phyloP scores from a whole-genome alignment of 2,888 invertebrate species.

The Asteroscopus sphinx region DNA sequence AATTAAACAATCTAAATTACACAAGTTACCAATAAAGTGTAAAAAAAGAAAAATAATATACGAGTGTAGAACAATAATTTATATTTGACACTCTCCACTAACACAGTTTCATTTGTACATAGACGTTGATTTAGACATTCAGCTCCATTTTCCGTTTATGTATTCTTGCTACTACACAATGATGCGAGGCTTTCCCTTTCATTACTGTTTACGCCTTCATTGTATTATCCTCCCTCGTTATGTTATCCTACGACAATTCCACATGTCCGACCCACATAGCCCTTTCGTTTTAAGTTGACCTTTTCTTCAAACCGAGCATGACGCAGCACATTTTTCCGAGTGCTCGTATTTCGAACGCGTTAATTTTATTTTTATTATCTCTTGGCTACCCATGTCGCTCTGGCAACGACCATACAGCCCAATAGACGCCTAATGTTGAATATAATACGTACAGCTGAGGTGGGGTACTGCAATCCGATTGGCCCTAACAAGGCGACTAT shows the following conservation, averaged over 20 bases:
- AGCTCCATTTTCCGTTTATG: no score
- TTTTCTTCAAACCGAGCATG: slow-evolving; percentile 42
- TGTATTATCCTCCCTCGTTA: slow-evolving; percentile 43
- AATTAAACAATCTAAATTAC: no score
- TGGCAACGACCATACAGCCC: no score
- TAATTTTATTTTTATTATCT: slow-evolving; percentile 36
- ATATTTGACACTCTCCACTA: no score
- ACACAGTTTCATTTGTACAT: neutral
- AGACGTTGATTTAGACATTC: neutral
- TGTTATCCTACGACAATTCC: slow-evolving; percentile 39
- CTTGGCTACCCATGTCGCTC: slow-evolving; percentile 17
- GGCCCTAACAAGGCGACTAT: no score
- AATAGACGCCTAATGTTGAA: no score
- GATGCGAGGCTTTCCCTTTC: neutral
- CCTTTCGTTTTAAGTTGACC: slow-evolving; percentile 40
- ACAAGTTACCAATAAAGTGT: no score
- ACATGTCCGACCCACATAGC: slow-evolving; percentile 32
- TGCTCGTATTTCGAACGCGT: slow-evolving; percentile 24
- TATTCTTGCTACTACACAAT: no score
- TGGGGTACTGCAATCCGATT: no score
- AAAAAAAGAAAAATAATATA: no score
- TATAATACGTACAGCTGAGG: no score
- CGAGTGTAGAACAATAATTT: no score
- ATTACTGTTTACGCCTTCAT: slow-evolving; percentile 29
- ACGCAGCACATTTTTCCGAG: slow-evolving; percentile 30